Percentiles rank a stretch among this genome's conserved stretches.
Evolutionary conservation across 2,888 invertebrate genomes (phyloP).

Genomic region (Brachyptera putata): DNA sequence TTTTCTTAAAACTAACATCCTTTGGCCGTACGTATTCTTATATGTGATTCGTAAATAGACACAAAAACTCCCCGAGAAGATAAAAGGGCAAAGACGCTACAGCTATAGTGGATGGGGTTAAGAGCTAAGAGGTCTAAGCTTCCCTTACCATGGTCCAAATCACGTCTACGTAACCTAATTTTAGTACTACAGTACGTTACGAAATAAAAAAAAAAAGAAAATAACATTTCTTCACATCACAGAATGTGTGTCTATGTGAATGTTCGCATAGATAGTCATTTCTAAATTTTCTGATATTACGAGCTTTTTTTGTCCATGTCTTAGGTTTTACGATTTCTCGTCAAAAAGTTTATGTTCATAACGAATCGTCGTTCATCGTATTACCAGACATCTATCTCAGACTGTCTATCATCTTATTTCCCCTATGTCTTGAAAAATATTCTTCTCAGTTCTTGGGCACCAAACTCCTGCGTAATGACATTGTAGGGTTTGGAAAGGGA

Average conservation of each 20-base stretch:
- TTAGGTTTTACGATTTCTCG: conserved; percentile 11
- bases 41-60: too few relatives aligned
- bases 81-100: not conserved
- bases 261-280: not conserved
- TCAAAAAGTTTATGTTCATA: conserved; percentile 10
- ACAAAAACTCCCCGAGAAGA: not conserved
- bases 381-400: conserved; percentile 10
- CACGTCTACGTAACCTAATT: conserved; percentile 3
- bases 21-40: too few relatives aligned
- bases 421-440: not conserved
- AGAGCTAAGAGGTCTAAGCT: conserved; percentile 1
- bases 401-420: conserved; percentile 8
- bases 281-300: not conserved
- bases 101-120: too few relatives aligned
- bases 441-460: not conserved
- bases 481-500: not conserved
- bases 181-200: not conserved
- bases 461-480: conserved; percentile 1
- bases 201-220: not conserved
- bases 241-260: not conserved
- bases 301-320: not conserved
- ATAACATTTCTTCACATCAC: not conserved
- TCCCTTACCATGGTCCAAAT: not conserved
- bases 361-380: not conserved
- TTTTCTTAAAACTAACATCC: too few relatives aligned